These are phyloP conservation scores for Drosophila pallidifrons DNA, from an alignment of 1,140 invertebrate genomes.

Conservation along the genomic window DNA sequence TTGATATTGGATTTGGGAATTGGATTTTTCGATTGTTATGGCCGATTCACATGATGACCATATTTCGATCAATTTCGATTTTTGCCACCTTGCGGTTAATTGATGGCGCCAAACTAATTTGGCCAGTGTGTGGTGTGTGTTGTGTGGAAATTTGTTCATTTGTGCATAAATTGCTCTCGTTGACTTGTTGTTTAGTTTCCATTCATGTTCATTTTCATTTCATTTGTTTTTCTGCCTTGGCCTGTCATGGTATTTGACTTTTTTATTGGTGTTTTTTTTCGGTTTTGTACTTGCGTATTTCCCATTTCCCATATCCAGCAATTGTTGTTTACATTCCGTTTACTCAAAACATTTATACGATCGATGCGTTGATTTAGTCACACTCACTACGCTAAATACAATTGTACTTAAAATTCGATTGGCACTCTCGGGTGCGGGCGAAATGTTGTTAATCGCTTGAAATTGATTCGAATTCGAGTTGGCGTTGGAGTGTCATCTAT, in stretches of 20 bases:
- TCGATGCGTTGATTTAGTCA: conserved; percentile 31
- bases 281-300: conserved; percentile 65
- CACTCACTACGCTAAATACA: conserved; percentile 7
- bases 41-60: conserved; percentile 36
- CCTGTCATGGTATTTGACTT: conserved; percentile 53
- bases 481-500: conserved; percentile 17
- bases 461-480: conserved; percentile 35
- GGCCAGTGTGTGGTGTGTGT: conserved; percentile 2
- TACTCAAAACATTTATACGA: conserved; percentile 63
- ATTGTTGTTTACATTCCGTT: conserved; percentile 48
- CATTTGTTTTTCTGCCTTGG: conserved; percentile 47
- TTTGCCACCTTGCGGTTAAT: conserved; percentile 54
- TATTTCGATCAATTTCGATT: conserved; percentile 50
- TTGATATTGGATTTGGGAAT: conserved; percentile 3
- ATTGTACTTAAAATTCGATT: conserved; percentile 7
- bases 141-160: conserved; percentile 44
- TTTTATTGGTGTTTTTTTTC: conserved; percentile 68
- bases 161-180: conserved; percentile 49
- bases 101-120: conserved; percentile 35
- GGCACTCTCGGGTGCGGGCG: not conserved
- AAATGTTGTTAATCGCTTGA: conserved; percentile 49
- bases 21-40: not conserved
- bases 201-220: conserved; percentile 6
- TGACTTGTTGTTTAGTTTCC: conserved; percentile 40
- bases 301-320: conserved; percentile 56